A percentile compares a stretch with the other conserved stretches of the same genome.
Conservation (phyloP, 2,113 vertebrate genomes). For the Urocitellus parryii region DNA sequence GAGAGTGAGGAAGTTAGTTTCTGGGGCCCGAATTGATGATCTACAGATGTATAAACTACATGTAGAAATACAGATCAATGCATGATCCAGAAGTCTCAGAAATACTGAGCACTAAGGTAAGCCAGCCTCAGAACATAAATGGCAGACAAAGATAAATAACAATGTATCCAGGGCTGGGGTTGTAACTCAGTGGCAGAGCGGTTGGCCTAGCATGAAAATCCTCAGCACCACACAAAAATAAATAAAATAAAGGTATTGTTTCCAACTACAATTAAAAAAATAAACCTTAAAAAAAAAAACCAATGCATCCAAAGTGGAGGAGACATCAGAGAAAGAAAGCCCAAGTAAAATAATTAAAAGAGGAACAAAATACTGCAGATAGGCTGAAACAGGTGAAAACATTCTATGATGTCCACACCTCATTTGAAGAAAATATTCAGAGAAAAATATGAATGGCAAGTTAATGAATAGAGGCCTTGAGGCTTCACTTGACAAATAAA, state of each 20-base stretch:
- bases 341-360: not conserved
- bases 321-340: not conserved
- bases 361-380: rapidly evolving
- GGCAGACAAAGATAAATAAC: not conserved
- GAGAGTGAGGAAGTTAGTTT: not conserved
- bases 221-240: no score
- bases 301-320: no score
- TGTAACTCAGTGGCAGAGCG: no score
- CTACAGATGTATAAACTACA: not conserved
- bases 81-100: not conserved
- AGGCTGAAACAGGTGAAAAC: not conserved
- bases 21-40: no score
- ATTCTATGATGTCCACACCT: not conserved
- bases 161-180: no score
- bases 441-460: not conserved
- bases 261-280: no score
- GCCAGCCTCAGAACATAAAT: rapidly evolving
- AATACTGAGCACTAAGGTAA: not conserved
- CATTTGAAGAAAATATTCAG: not conserved
- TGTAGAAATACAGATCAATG: not conserved
- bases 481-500: not conserved
- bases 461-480: not conserved
- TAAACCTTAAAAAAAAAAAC: no score
- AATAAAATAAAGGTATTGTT: no score
- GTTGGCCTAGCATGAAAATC: no score